Evolutionary conservation across 2,113 vertebrate genomes (phyloP).

Genomic region (Trematocara stigmaticum): DNA sequence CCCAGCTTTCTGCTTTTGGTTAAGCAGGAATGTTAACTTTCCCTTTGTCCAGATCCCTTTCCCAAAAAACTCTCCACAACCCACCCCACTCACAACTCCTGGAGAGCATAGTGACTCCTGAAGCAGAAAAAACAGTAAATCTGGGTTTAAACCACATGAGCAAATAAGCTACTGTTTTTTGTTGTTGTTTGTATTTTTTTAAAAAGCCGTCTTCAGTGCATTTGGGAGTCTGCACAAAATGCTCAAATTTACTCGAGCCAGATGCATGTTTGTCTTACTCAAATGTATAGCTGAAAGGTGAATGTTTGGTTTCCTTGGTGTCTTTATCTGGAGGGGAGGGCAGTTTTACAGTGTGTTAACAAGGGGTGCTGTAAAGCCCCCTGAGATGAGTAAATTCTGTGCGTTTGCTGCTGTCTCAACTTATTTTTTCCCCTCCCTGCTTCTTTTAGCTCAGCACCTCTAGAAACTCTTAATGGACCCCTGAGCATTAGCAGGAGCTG

Average conservation of each 20-base stretch:
- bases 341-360: conserved; percentile 2
- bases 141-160: conserved; percentile 19
- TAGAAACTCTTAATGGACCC: background rate
- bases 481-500: background rate
- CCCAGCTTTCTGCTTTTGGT: conserved; percentile 64
- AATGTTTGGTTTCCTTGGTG: background rate
- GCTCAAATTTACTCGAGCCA: background rate
- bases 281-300: background rate
- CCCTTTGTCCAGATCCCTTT: conserved; percentile 47
- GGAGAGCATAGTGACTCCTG: conserved; percentile 27
- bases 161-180: conserved; percentile 45
- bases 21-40: conserved; percentile 64
- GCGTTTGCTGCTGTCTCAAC: background rate
- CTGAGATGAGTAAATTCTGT: background rate
- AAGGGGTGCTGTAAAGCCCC: background rate
- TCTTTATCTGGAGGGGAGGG: background rate
- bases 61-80: conserved; percentile 20
- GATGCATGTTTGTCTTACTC: background rate
- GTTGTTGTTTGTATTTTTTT: background rate
- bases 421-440: background rate
- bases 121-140: conserved; percentile 44
- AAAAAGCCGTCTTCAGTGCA: background rate
- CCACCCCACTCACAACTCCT: background rate
- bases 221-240: background rate
- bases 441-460: background rate